These are phyloP conservation scores for cattle (Bos taurus) DNA, from an alignment of 2,113 vertebrate genomes.

Conservation along the genomic window DNA sequence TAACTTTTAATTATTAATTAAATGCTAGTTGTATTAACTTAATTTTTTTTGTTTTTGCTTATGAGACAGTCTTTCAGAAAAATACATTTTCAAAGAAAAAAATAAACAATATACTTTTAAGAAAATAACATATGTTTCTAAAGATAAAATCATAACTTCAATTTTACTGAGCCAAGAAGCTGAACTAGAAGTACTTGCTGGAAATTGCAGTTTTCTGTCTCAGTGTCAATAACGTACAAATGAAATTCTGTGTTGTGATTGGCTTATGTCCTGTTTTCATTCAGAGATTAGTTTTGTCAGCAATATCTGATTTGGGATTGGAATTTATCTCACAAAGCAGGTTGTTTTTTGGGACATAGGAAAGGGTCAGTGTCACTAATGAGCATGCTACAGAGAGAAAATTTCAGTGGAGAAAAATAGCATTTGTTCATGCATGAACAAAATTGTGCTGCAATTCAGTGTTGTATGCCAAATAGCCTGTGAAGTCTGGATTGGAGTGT, in stretches of 20 bases:
- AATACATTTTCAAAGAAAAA: constrained; percentile 2
- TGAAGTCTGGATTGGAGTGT: constrained; percentile 50
- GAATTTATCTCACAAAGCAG: constrained; percentile 65
- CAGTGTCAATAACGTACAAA: constrained; percentile 64
- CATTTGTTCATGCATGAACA: neutral
- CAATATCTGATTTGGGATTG: constrained; percentile 72
- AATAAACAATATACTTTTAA: neutral
- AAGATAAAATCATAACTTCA: neutral
- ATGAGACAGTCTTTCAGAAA: neutral
- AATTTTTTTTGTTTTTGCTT: constrained; percentile 14
- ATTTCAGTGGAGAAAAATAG: constrained; percentile 51
- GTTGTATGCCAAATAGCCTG: constrained; percentile 61
- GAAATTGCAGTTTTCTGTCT: constrained; percentile 50
- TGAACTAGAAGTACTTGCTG: constrained; percentile 63
- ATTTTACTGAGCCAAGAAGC: constrained; percentile 55
- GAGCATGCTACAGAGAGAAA: constrained; percentile 49
- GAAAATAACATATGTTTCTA: constrained; percentile 10
- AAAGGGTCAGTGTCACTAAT: constrained; percentile 54
- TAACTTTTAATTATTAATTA: constrained; percentile 18
- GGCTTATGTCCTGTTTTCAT: constrained; percentile 76
- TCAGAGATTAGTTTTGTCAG: constrained; percentile 73
- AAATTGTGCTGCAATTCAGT: constrained; percentile 54
- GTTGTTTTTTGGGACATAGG: constrained; percentile 58
- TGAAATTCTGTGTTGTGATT: constrained; percentile 61
- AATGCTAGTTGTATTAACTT: neutral